Evolutionary conservation across 2,113 vertebrate species (phyloP).

Genomic region (Picathartes gymnocephalus): DNA sequence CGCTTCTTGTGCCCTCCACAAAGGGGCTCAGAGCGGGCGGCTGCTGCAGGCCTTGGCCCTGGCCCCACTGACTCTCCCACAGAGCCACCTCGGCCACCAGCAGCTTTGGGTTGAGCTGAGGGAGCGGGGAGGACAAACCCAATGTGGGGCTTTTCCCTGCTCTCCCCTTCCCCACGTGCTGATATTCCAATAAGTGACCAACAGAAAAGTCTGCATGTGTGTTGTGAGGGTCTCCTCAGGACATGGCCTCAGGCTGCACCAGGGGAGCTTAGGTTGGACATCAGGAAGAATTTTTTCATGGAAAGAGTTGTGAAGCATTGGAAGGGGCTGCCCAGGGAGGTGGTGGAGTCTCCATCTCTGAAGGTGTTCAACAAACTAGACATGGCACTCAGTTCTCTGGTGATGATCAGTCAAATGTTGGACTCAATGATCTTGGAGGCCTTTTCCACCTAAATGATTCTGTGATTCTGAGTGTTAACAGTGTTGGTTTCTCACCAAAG

Average conservation of each 20-base stretch:
- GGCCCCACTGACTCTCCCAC: neutral
- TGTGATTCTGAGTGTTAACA: neutral
- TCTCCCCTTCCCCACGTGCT: neutral
- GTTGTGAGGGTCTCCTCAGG: neutral
- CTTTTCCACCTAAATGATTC: neutral
- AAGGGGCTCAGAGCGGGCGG: slow-evolving; percentile 48
- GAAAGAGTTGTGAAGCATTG: neutral
- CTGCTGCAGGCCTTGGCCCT: neutral
- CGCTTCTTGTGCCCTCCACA: slow-evolving; percentile 57
- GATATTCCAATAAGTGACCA: neutral
- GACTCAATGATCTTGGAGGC: neutral
- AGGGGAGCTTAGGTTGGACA: neutral
- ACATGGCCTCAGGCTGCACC: neutral
- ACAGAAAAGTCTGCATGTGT: neutral
- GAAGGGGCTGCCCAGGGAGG: neutral
- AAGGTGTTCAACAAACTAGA: neutral
- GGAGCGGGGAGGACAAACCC: neutral
- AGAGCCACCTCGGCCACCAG: neutral
- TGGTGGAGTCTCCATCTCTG: neutral
- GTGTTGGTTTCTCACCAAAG: neutral
- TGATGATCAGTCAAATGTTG: neutral
- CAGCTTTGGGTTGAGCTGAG: neutral
- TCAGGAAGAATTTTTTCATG: neutral
- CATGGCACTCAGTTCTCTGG: neutral
- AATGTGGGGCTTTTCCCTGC: neutral